A percentile compares a stretch with the other conserved stretches of the same genome.
phyloP scores from a whole-genome alignment of 2,113 vertebrate species.

The Dicaeum eximium region DNA sequence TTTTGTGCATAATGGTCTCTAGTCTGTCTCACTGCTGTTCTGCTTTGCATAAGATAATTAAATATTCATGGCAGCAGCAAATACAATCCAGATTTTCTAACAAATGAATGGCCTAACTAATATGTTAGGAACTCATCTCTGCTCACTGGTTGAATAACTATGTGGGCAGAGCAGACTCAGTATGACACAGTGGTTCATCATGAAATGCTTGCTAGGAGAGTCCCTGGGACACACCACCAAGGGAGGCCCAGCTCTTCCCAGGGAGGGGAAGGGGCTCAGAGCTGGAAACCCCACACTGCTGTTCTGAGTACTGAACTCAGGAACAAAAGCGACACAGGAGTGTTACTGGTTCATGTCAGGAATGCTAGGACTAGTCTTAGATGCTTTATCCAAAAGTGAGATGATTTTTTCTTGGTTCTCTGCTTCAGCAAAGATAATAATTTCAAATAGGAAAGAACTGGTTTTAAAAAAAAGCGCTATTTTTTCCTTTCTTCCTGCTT shows the following conservation, averaged over 20 bases:
- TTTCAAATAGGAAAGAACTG: neutral
- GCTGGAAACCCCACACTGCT: neutral
- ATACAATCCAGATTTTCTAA: neutral
- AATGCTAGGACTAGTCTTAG: neutral
- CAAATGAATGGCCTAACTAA: neutral
- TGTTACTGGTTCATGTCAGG: neutral
- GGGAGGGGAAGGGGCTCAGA: neutral
- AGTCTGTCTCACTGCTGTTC: neutral
- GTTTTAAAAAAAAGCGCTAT: neutral
- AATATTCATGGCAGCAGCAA: neutral
- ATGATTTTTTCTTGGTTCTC: neutral
- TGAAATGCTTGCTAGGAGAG: neutral
- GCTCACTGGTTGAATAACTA: neutral
- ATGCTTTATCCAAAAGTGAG: neutral
- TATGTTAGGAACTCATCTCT: neutral
- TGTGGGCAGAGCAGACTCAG: neutral
- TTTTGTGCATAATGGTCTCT: neutral
- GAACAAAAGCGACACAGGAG: neutral
- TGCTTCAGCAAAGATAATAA: neutral
- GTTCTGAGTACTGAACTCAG: neutral
- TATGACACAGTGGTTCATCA: neutral
- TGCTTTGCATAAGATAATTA: neutral
- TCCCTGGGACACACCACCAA: neutral
- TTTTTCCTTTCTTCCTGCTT: neutral
- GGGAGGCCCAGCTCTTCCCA: neutral